Percentiles rank a stretch among this genome's conserved stretches.
phyloP scores from a whole-genome alignment of 2,888 invertebrate genomes.

The Lithophane ornitopus region DNA sequence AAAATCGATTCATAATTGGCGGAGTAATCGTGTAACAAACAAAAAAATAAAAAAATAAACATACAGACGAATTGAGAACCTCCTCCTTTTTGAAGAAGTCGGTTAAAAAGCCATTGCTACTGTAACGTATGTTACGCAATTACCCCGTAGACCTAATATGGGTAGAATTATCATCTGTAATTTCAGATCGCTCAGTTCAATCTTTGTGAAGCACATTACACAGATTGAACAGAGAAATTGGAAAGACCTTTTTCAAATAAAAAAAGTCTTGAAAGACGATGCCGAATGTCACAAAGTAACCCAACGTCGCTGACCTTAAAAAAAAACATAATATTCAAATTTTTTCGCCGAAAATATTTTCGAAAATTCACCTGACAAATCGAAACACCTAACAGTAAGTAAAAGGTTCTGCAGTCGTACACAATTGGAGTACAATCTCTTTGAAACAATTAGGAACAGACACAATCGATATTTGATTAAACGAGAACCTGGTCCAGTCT shows the following conservation, averaged over 20 bases:
- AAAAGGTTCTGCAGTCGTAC: conserved; percentile 17
- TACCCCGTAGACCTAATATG: neutral
- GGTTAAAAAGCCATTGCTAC: too few relatives aligned
- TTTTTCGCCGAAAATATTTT: neutral
- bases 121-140: too few relatives aligned
- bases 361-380: neutral
- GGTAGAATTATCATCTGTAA: neutral
- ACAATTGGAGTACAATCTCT: conserved; percentile 27
- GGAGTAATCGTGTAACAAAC: too few relatives aligned
- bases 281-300: neutral
- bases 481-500: conserved; percentile 41
- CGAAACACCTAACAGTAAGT: neutral
- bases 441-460: conserved; percentile 57
- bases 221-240: neutral
- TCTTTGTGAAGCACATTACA: neutral
- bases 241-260: neutral
- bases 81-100: too few relatives aligned
- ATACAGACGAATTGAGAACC: too few relatives aligned
- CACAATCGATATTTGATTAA: conserved; percentile 60
- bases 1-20: too few relatives aligned
- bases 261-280: neutral
- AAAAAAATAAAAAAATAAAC: too few relatives aligned
- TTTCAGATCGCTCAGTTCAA: neutral
- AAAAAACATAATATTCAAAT: neutral
- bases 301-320: neutral